phyloP scores from a whole-genome alignment of 1,140 invertebrate genomes.

The Tribolium madens region DNA sequence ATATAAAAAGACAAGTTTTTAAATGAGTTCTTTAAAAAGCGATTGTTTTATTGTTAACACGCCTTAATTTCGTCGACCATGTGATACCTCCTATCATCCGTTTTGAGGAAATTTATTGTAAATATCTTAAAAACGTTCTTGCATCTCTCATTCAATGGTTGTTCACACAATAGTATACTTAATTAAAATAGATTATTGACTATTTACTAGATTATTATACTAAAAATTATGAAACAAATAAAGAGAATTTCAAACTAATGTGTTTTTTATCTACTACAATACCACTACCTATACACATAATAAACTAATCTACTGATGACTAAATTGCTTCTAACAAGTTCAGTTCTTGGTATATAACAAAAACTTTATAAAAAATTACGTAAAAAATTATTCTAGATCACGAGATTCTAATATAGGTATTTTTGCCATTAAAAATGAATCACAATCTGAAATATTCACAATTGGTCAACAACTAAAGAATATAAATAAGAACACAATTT shows the following conservation, averaged over 20 bases:
- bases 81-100: constrained; percentile 31
- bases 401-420: background rate
- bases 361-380: background rate
- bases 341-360: background rate
- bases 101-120: constrained; percentile 29
- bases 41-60: constrained; percentile 26
- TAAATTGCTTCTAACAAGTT: background rate
- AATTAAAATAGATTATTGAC: constrained; percentile 38
- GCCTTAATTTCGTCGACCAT: constrained; percentile 45
- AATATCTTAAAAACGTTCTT: constrained; percentile 30
- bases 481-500: background rate
- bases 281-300: background rate
- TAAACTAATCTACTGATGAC: background rate
- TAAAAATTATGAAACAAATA: constrained; percentile 31
- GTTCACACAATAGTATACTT: constrained; percentile 40
- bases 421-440: background rate
- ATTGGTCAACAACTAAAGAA: background rate
- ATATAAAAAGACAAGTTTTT: constrained; percentile 11
- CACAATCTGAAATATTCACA: background rate
- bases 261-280: background rate
- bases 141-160: constrained; percentile 40
- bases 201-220: constrained; percentile 47
- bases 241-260: constrained; percentile 11
- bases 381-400: background rate
- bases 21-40: background rate